A percentile compares a stretch with the other conserved stretches of the same genome.
These are phyloP conservation scores for Nymphalis urticae DNA, from an alignment of 2,888 invertebrate genomes.

Conservation along the genomic window DNA sequence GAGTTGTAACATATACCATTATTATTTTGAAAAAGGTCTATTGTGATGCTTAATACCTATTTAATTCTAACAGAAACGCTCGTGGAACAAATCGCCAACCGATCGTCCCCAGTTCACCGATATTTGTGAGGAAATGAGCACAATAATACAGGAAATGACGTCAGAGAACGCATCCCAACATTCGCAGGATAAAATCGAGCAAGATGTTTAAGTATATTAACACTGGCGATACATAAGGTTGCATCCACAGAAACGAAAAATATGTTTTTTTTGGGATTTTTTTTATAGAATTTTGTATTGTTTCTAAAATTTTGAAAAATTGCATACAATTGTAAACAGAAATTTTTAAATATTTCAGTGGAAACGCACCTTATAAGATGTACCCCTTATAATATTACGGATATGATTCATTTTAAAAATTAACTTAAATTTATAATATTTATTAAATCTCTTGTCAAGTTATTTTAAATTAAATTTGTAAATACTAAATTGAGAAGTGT, in stretches of 20 bases:
- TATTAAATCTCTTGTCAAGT: neutral
- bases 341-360: too few relatives aligned
- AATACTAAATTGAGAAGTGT: neutral
- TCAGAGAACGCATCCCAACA: conserved; percentile 55
- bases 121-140: conserved; percentile 67
- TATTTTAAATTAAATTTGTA: conserved; percentile 2
- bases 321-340: too few relatives aligned
- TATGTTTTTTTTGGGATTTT: too few relatives aligned
- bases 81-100: conserved; percentile 85
- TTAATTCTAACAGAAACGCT: conserved; percentile 73
- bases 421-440: neutral
- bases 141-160: conserved; percentile 57
- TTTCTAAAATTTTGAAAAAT: too few relatives aligned
- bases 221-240: neutral
- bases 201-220: conserved; percentile 20
- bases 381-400: too few relatives aligned
- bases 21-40: too few relatives aligned
- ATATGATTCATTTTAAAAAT: too few relatives aligned
- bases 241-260: too few relatives aligned
- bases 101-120: conserved; percentile 86
- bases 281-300: too few relatives aligned
- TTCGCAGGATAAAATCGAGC: conserved; percentile 39
- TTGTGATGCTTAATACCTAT: neutral
- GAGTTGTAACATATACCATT: too few relatives aligned
- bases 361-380: too few relatives aligned